A percentile compares a stretch with the other conserved stretches of the same genome.
phyloP scores from a whole-genome alignment of 2,888 invertebrate genomes.

The Crepidodera aurea region DNA sequence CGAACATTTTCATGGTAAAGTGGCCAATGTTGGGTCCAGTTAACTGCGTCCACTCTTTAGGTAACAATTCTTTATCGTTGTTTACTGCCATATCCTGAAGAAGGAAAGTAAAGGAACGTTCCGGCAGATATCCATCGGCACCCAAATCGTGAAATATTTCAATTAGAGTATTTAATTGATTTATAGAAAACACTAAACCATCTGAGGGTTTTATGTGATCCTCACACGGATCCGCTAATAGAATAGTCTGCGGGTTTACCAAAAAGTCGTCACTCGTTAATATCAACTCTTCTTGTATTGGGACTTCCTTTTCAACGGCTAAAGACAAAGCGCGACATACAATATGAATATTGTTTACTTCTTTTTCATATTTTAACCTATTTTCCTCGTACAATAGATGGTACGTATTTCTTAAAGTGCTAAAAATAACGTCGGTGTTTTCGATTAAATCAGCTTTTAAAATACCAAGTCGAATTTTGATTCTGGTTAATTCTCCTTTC shows the following conservation, averaged over 20 bases:
- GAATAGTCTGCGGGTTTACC: constrained; percentile 54
- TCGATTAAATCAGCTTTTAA: constrained; percentile 62
- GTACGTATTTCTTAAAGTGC: constrained; percentile 63
- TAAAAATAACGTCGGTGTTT: constrained; percentile 62
- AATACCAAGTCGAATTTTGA: constrained; percentile 62
- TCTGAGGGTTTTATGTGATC: constrained; percentile 10
- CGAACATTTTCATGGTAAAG: constrained; percentile 63
- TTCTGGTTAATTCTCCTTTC: constrained; percentile 66
- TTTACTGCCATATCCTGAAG: constrained; percentile 60
- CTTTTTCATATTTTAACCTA: constrained; percentile 55
- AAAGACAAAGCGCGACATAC: constrained; percentile 46
- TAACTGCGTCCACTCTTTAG: constrained; percentile 57
- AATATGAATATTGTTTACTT: constrained; percentile 59
- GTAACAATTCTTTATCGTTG: constrained; percentile 51
- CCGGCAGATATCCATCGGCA: constrained; percentile 58
- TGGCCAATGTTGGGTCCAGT: constrained; percentile 47
- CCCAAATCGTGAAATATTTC: constrained; percentile 58
- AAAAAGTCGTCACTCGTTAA: constrained; percentile 59
- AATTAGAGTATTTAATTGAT: constrained; percentile 51
- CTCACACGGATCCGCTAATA: constrained; percentile 46
- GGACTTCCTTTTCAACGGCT: constrained; percentile 61
- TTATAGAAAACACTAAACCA: constrained; percentile 51
- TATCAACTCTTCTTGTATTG: constrained; percentile 60
- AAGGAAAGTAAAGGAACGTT: constrained; percentile 58
- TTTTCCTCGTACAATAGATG: constrained; percentile 64